Evolutionary conservation across 2,797 vertebrate genomes (phyloP), one percentile per base, ranked within the genome.

Genomic region (Macropus fuliginosus): DNA sequence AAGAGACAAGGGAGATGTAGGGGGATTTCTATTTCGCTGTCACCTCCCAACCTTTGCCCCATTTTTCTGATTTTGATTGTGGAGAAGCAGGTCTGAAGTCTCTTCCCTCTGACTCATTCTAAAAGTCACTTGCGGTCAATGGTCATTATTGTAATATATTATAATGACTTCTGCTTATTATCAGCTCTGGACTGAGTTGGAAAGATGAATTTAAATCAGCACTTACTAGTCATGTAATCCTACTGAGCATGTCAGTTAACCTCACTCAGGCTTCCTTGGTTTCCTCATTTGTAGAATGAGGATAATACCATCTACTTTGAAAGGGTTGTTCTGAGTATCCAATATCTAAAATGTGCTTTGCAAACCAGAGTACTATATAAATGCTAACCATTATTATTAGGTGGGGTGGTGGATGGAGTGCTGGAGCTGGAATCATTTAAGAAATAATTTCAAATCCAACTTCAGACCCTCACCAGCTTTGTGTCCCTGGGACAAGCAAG

Each of bases 1-100:
- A 52, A 50, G 40, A 18, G 59, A 55, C 52, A 9, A 57, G 91
- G 55, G 66, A 18, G n/a, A 62, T 90, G 13, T 5, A 55, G 74
- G 52, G 50, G 0, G n/a, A 34, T 3, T 54, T 0, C 9, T 13
- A 74, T 46, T 28, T 10, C 59, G 34, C 0, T 9, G 24, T 54
- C 18, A 91, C 56, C 50, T 18, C 16, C 90, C 90, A 4, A 34
- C 16, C 16, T 34, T 24, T 81, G 5, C 24, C 46, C 34, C 57
- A 92, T 81, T 81, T 81, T 40, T 24, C 1, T 40, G n/a, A 40
- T 10, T 14, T 24, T 81, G n/a, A 81, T 1, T 81, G 66, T 24
- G 40, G 40, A 87, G 74, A 46, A 10, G 40, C 74, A 87, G 24
- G 9, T 46, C 12, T 9, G 74, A 27, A 87, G 74, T 24, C 2